A percentile compares a stretch with the other conserved stretches of the same genome.
Conservation (phyloP, 2,888 invertebrate species). For the Nemotelus pantherinus region DNA sequence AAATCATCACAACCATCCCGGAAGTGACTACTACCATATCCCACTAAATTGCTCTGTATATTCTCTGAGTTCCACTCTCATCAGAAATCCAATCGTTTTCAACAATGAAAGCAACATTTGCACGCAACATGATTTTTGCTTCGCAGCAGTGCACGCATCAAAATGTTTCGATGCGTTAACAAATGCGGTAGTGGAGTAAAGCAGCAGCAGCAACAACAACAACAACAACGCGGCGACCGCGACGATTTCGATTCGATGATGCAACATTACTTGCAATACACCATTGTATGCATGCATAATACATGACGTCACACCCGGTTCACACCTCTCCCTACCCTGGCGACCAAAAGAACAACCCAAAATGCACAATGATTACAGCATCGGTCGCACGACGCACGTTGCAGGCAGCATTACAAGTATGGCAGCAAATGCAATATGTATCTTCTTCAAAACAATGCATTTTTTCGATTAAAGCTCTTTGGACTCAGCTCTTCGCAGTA, state of each 20-base stretch:
- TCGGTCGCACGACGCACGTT: constrained; percentile 2
- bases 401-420: not conserved
- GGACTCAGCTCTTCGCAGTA: no score
- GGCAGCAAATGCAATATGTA: not conserved
- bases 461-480: not conserved
- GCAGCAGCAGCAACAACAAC: not conserved
- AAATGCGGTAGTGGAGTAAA: not conserved
- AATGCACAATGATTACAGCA: constrained; percentile 14
- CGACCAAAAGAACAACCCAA: not conserved
- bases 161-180: not conserved
- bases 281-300: constrained; percentile 23
- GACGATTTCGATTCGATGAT: constrained; percentile 9
- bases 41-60: no score
- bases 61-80: no score
- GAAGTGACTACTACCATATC: no score
- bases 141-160: constrained; percentile 14
- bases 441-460: not conserved
- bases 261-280: constrained; percentile 27
- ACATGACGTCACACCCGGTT: constrained; percentile 28
- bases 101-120: constrained; percentile 24
- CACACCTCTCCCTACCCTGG: not conserved
- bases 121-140: constrained; percentile 37
- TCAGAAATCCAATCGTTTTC: no score
- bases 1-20: no score
- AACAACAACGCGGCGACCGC: not conserved